Evolutionary conservation across 2,113 vertebrate genomes (phyloP).

Genomic region (Notarius quadriscutis): DNA sequence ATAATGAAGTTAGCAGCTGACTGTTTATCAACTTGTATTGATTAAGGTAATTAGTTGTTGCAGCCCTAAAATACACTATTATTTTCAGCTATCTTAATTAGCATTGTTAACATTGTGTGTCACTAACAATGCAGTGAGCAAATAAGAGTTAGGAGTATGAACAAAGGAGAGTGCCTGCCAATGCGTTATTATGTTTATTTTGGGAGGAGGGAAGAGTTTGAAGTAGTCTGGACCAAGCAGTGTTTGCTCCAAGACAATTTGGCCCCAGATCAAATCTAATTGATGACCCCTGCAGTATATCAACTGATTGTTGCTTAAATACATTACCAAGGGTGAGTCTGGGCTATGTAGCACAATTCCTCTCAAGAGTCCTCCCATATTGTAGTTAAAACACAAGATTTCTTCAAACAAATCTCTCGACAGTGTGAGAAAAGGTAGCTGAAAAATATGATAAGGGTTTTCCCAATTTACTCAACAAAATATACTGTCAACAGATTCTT

Average conservation of each 20-base stretch:
- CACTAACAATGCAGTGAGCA: background rate
- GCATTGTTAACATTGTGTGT: background rate
- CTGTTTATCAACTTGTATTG: background rate
- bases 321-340: background rate
- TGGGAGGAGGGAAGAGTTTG: background rate
- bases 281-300: slow-evolving; percentile 6
- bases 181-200: background rate
- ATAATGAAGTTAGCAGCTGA: background rate
- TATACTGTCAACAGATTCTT: background rate
- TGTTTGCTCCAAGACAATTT: background rate
- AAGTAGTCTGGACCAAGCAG: background rate
- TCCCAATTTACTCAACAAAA: background rate
- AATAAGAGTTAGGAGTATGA: background rate
- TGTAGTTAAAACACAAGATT: background rate
- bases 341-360: background rate
- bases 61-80: background rate
- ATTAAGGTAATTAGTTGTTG: background rate
- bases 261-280: slow-evolving; percentile 7
- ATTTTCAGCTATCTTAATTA: background rate
- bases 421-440: background rate
- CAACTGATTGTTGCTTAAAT: background rate
- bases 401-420: background rate
- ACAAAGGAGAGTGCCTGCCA: background rate
- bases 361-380: background rate
- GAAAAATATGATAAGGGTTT: background rate